A percentile compares a stretch with the other conserved stretches of the same genome.
Conservation (phyloP, 2,113 vertebrate species). For the Tachysurus fulvidraco region DNA sequence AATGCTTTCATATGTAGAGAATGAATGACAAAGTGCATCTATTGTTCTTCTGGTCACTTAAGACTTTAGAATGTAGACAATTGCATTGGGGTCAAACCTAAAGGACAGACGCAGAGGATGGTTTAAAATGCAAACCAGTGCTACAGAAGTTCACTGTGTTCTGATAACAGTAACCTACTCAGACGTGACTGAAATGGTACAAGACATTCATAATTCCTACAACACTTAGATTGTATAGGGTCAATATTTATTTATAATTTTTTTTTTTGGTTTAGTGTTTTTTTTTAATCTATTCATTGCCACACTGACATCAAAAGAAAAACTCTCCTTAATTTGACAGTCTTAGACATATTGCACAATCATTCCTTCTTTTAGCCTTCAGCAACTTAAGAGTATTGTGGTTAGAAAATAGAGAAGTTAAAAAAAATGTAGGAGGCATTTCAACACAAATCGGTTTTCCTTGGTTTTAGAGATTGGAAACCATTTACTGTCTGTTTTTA, state of each 20-base stretch:
- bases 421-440: neutral
- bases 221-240: neutral
- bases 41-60: constrained; percentile 35
- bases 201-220: constrained; percentile 3
- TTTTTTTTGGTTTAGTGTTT: constrained; percentile 18
- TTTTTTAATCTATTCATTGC: neutral
- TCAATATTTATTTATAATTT: neutral
- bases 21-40: constrained; percentile 34
- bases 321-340: neutral
- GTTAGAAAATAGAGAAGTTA: neutral
- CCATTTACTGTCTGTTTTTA: neutral
- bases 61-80: constrained; percentile 50
- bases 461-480: neutral
- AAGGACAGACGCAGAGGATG: neutral
- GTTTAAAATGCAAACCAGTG: constrained; percentile 25
- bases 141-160: constrained; percentile 25
- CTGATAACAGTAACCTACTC: constrained; percentile 5
- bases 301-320: neutral
- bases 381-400: neutral
- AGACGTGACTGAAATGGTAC: constrained; percentile 12
- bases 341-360: neutral
- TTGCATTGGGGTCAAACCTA: constrained; percentile 23
- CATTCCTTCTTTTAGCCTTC: neutral
- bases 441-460: neutral
- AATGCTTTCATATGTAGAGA: constrained; percentile 24